Evolutionary conservation across 2,797 vertebrate species (phyloP), one percentile per base, ranked within the genome.

Genomic region (Kryptolebias ocellatus): DNA sequence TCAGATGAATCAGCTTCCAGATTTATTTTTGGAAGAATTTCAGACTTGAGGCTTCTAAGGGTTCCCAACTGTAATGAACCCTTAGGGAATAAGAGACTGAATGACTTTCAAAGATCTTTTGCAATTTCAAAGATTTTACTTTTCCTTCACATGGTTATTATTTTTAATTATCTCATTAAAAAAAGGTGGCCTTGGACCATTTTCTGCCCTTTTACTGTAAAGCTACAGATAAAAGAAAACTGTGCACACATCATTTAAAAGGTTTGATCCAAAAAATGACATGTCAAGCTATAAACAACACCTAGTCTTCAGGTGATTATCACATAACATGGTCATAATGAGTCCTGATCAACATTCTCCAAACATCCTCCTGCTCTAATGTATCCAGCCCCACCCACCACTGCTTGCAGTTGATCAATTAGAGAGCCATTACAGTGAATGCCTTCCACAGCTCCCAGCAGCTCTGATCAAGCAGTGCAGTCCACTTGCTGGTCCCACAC

Each of bases 321-420:
- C 79, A 79, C 81, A 53, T 88, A 83, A 85, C 66, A 84, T 18
- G 70, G 63, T 70, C 67, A 72, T 80, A 76, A 88, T 79, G 80
- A 91, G 77, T 83, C 72, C 87, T 91, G 88, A 90, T 89, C 90
- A 92, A 90, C 85, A 78, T 90, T 89, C 81, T 86, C 83, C 76
- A 77, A 79, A 83, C 83, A 70, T 87, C 83, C 70, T 85, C 74
- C 64, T 64, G 78, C 81, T 70, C 83, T 91, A 92, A 89, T 90
- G 88, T 72, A 88, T 64, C 83, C 89, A 84, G 79, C 84, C 83
- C 84, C 79, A 72, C 84, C 89, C 87, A 65, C 77, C 82, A 70
- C 50, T 55, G 69, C 76, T 67, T 51, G 74, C 69, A 75, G 74
- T 71, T 89, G 88, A 92, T 91, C 90, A 92, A 91, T 94, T 91